Evolutionary conservation across 2,113 vertebrate genomes (phyloP), one percentile per base, ranked within the genome.

Genomic region (Pelmatolapia mariae): DNA sequence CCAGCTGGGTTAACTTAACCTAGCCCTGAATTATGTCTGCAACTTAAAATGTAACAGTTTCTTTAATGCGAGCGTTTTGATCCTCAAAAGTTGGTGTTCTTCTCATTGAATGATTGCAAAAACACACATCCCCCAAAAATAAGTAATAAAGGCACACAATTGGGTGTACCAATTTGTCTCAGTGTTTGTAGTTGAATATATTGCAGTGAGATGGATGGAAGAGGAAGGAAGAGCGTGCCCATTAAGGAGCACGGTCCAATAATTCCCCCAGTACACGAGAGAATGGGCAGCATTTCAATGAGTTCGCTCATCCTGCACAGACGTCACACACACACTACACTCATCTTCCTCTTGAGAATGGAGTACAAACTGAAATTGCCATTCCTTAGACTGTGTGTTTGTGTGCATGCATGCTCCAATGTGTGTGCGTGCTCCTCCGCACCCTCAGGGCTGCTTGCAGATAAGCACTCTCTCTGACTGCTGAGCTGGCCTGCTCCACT

Each of bases 261-360:
- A 56, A 85, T 33, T 89, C 0, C 45, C 5, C 13, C 9, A 36
- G 13, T 43, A 53, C 59, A 76, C 11, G 26, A 86, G 82, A 19
- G 26, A 84, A 57, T 16, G 33, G 38, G 50, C 26, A 47, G 83
- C 89, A 87, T 87, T 87, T 83, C 52, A 83, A 84, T 90, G 54
- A 81, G 80, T 36, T 73, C 12, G 5, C 73, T 78, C 45, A 52
- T 29, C 36, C 29, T 36, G 13, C 54, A 81, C 22, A 15, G 68
- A 80, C 43, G 83, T 76, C 43, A 40, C 66, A 73, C 43, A 78
- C 56, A 63, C 63, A 79, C 24, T 18, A 19, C 10, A 61, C 40
- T 79, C 15, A 13, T 81, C 73, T 38, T 31, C 3, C 47, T 31
- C 78, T 43, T n/a, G 8, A 73, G 40, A 73, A 45, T 59, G 7